Evolutionary conservation across 35 echinoderm and acorn worm species (phyloP).

Genomic region (Amphiura filiformis): DNA sequence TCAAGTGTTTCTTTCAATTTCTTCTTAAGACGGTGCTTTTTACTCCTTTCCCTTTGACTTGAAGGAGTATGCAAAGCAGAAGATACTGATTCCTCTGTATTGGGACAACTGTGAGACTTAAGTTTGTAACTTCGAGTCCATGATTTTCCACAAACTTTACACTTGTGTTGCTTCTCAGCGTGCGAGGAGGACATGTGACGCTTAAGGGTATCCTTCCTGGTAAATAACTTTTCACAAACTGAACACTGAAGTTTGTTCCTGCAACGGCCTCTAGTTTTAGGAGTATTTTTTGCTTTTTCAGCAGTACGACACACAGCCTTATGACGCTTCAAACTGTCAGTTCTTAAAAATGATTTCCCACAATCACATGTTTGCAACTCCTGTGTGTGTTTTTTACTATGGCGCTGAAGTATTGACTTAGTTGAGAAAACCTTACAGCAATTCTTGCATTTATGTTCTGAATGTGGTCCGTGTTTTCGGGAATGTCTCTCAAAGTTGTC

Average conservation of each 20-base stretch:
- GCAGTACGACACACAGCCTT: not conserved
- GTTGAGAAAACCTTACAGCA: not conserved
- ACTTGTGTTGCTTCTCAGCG: not conserved
- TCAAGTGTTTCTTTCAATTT: not conserved
- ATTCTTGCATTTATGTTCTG: not conserved
- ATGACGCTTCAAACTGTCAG: not conserved
- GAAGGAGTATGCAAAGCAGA: not conserved
- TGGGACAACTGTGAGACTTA: not conserved
- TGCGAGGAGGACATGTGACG: not conserved
- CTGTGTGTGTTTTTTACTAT: not conserved
- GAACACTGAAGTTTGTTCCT: too few species aligned
- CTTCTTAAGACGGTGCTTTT: not conserved
- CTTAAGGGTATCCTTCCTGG: not conserved
- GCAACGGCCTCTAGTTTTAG: too few species aligned
- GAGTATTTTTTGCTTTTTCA: not conserved
- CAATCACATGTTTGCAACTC: not conserved
- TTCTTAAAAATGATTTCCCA: not conserved
- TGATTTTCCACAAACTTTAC: not conserved
- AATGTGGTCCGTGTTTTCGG: not conserved
- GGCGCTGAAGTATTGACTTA: not conserved
- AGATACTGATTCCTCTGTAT: not conserved
- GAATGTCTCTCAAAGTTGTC: not conserved
- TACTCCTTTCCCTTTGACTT: not conserved
- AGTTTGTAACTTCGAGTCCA: not conserved
- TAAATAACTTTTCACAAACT: not conserved